Conservation (phyloP, 2,113 vertebrate species). For the Dicaeum eximium region DNA sequence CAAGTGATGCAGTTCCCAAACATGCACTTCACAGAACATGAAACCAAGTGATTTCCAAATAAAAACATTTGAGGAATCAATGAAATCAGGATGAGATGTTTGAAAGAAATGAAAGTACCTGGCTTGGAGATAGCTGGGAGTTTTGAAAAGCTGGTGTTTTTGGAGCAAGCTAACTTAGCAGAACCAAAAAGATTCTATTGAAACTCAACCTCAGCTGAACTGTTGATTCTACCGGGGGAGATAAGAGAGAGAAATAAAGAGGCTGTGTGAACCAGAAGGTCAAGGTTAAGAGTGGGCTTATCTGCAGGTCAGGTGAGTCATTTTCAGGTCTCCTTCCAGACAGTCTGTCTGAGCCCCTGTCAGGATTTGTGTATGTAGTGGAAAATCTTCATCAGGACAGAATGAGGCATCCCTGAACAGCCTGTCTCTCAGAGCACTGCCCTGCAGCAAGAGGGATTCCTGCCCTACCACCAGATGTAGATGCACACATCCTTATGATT, state of each 20-base stretch:
- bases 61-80: not conserved
- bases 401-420: not conserved
- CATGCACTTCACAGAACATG: not conserved
- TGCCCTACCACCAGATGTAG: not conserved
- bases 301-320: not conserved
- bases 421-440: not conserved
- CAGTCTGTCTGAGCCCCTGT: not conserved
- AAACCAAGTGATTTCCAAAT: not conserved
- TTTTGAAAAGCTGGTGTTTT: not conserved
- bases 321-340: not conserved
- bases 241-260: not conserved
- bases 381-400: not conserved
- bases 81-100: not conserved
- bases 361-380: not conserved
- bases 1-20: not conserved
- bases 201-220: not conserved
- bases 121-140: not conserved
- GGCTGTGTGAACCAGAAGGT: not conserved
- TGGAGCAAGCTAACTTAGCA: not conserved
- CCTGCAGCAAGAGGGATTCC: not conserved
- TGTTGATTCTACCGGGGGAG: not conserved
- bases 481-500: accelerated
- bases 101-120: not conserved
- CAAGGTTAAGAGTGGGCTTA: not conserved
- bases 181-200: not conserved